Evolutionary conservation across 2,113 vertebrate genomes (phyloP).

Genomic region (Morone saxatilis): DNA sequence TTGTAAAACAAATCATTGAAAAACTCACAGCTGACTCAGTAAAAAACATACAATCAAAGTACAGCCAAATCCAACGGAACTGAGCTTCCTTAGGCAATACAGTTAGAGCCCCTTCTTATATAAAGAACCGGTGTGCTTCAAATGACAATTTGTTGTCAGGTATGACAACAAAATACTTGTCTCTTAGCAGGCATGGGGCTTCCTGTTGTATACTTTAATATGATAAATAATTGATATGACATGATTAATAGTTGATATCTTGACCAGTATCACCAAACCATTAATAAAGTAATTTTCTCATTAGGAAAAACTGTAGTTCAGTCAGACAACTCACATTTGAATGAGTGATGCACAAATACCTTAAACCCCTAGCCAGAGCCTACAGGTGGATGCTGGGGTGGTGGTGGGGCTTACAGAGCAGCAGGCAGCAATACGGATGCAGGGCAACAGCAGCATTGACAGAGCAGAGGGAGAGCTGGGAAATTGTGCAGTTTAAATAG

Average conservation of each 20-base stretch:
- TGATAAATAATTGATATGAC: too few species aligned
- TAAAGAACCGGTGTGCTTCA: not conserved
- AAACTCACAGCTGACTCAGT: not conserved
- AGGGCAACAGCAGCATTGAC: too few species aligned
- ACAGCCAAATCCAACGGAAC: not conserved
- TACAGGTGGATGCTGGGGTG: too few species aligned
- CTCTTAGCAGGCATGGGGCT: not conserved
- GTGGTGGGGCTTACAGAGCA: too few species aligned
- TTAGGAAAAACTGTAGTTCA: too few species aligned
- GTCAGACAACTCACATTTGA: too few species aligned
- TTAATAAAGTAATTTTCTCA: not conserved
- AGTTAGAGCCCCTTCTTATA: not conserved
- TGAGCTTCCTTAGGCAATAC: not conserved
- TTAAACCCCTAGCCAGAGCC: too few species aligned
- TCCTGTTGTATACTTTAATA: not conserved
- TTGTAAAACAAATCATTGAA: not conserved
- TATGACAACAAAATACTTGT: not conserved
- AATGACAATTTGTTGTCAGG: not conserved
- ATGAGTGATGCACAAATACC: too few species aligned
- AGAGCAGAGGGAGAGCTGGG: too few species aligned
- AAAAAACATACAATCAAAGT: not conserved
- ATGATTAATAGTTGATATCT: not conserved
- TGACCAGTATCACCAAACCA: not conserved
- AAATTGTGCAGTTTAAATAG: too few species aligned
- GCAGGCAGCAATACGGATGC: too few species aligned